phyloP scores from a whole-genome alignment of 2,888 invertebrate species.

The Glyphotaelius pellucidus region DNA sequence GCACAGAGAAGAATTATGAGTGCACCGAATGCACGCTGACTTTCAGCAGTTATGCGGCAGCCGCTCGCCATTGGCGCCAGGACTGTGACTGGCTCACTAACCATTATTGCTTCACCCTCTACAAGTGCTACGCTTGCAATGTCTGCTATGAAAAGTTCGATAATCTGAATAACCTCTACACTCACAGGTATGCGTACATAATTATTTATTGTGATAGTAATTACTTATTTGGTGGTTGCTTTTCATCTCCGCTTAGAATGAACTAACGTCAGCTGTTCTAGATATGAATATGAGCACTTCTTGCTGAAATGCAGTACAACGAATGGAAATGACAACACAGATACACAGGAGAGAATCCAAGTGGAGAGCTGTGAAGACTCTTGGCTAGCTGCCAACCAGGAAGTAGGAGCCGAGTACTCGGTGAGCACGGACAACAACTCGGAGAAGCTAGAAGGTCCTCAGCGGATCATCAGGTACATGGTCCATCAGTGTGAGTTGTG shows the following conservation, averaged over 20 bases:
- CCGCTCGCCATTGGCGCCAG: constrained; percentile 73
- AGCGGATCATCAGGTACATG: constrained; percentile 67
- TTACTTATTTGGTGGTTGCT: neutral
- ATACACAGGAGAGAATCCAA: neutral
- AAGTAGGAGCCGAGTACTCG: neutral
- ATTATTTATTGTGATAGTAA: neutral
- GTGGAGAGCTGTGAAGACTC: constrained; percentile 24
- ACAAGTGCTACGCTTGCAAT: constrained; percentile 74
- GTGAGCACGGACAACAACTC: neutral
- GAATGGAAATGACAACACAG: neutral
- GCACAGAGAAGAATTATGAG: constrained; percentile 81
- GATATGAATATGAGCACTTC: constrained; percentile 55
- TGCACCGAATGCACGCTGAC: constrained; percentile 77
- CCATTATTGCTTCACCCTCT: constrained; percentile 73
- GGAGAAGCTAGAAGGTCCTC: neutral
- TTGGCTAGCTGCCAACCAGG: neutral
- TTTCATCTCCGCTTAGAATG: neutral
- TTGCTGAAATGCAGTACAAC: constrained; percentile 43
- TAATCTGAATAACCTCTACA: constrained; percentile 75
- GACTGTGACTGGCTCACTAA: constrained; percentile 73
- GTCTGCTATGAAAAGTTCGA: constrained; percentile 75
- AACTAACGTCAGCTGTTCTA: neutral
- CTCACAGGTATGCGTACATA: constrained; percentile 71
- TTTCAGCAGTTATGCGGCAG: constrained; percentile 72
- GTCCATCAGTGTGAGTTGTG: constrained; percentile 76